These are phyloP conservation scores for Syritta pipiens DNA, from an alignment of 2,888 invertebrate genomes.

Conservation along the genomic window DNA sequence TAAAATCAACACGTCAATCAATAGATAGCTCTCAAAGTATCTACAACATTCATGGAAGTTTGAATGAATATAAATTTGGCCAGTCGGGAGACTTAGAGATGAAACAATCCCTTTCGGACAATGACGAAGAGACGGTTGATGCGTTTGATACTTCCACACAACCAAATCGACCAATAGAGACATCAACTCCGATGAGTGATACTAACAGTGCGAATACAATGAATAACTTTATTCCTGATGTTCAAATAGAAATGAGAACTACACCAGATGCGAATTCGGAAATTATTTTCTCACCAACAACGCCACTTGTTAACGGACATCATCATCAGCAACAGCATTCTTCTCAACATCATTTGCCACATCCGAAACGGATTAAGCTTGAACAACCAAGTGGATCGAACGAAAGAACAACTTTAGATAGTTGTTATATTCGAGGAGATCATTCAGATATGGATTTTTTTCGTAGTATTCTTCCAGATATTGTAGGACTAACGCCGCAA, in stretches of 20 bases:
- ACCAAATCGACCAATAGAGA: conserved; percentile 42
- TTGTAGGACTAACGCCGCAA: conserved; percentile 79
- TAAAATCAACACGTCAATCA: conserved; percentile 77
- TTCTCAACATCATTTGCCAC: conserved; percentile 62
- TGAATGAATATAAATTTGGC: conserved; percentile 51
- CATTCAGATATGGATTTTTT: conserved; percentile 80
- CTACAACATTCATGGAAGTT: conserved; percentile 43
- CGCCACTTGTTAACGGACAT: conserved; percentile 43
- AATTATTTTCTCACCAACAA: conserved; percentile 40
- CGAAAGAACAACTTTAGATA: conserved; percentile 63
- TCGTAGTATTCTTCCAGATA: conserved; percentile 81
- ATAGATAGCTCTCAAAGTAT: conserved; percentile 73
- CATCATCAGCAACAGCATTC: no score
- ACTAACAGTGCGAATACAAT: conserved; percentile 77
- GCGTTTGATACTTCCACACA: conserved; percentile 74
- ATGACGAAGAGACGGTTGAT: conserved; percentile 77
- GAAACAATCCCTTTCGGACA: conserved; percentile 76
- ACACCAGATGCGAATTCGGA: conserved; percentile 67
- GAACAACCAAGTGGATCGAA: conserved; percentile 73
- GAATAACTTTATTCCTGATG: conserved; percentile 74
- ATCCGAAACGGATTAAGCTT: conserved; percentile 75
- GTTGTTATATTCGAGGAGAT: conserved; percentile 71
- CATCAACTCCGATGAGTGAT: conserved; percentile 74
- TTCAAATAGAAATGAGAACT: conserved; percentile 65
- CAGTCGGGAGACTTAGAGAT: conserved; percentile 71